A percentile compares a stretch with the other conserved stretches of the same genome.
Conservation (phyloP, 2,888 invertebrate genomes). For the Emesis russula region DNA sequence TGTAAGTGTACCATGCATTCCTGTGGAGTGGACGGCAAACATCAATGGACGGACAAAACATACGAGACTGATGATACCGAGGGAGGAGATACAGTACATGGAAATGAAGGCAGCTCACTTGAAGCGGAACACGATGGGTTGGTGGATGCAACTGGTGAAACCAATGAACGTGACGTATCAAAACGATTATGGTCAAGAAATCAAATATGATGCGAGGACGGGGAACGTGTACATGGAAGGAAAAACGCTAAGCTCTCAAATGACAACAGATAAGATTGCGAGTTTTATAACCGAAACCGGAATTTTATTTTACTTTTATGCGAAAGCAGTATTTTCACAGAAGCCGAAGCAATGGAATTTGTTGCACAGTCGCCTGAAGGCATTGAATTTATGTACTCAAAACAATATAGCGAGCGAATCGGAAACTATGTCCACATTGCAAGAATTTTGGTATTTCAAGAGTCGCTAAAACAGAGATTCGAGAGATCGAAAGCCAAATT, state of each 20-base stretch:
- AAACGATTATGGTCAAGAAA: conserved; percentile 18
- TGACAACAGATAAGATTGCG: neutral
- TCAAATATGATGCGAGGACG: neutral
- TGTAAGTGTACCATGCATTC: conserved; percentile 48
- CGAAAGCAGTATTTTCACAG: too few relatives aligned
- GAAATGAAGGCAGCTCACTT: conserved; percentile 28
- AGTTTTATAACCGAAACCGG: neutral
- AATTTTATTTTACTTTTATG: neutral
- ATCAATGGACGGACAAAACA: neutral
- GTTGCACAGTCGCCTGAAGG: too few relatives aligned
- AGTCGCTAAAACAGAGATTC: too few relatives aligned
- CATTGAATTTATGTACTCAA: too few relatives aligned
- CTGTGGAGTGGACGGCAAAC: conserved; percentile 38
- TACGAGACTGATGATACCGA: conserved; percentile 6
- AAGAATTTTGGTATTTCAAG: too few relatives aligned
- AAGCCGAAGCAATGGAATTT: too few relatives aligned
- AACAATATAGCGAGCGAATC: too few relatives aligned
- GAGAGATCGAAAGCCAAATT: too few relatives aligned
- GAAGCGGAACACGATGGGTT: neutral
- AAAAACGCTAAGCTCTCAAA: neutral
- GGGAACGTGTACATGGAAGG: neutral
- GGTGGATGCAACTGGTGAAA: conserved; percentile 12
- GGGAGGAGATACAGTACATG: conserved; percentile 39
- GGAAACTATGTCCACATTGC: too few relatives aligned
- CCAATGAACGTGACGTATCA: conserved; percentile 46